Evolutionary conservation across 2,113 vertebrate species (phyloP).

Genomic region (Semicossyphus pulcher): DNA sequence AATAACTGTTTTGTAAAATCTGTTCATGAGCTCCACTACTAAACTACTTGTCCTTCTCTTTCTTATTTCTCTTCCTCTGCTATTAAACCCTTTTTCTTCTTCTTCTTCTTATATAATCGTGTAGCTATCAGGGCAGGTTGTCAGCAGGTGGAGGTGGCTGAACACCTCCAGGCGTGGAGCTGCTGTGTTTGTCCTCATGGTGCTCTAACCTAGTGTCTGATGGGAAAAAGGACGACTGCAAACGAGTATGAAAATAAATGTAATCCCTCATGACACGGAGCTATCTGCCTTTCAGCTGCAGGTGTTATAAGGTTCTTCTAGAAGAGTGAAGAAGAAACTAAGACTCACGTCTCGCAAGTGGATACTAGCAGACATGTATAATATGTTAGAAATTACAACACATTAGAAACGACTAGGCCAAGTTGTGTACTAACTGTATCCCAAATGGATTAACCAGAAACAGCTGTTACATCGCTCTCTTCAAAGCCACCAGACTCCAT

Average conservation of each 20-base stretch:
- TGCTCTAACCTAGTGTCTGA: constrained; percentile 26
- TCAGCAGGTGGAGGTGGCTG: constrained; percentile 37
- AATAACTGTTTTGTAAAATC: no score
- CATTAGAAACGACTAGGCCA: no score
- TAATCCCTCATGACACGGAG: constrained; percentile 3
- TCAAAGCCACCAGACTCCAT: no score
- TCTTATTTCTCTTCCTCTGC: no score
- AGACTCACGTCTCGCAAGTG: background rate
- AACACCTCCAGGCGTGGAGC: constrained; percentile 49
- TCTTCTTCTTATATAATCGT: constrained; percentile 36
- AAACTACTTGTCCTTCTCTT: background rate
- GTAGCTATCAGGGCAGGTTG: background rate
- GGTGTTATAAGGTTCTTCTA: background rate
- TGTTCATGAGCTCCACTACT: background rate
- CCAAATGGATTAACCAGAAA: no score
- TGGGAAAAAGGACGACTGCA: constrained; percentile 13
- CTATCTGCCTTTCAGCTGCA: background rate
- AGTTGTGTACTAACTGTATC: no score
- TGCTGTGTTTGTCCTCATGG: constrained; percentile 9
- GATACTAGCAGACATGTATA: no score
- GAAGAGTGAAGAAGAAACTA: background rate
- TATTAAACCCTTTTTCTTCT: background rate
- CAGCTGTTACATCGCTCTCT: no score
- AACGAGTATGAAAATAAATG: constrained; percentile 41
- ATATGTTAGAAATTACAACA: no score